Evolutionary conservation across 2,888 invertebrate species (phyloP), one percentile per base, ranked within the genome.

Genomic region (Autographa pulchrina): DNA sequence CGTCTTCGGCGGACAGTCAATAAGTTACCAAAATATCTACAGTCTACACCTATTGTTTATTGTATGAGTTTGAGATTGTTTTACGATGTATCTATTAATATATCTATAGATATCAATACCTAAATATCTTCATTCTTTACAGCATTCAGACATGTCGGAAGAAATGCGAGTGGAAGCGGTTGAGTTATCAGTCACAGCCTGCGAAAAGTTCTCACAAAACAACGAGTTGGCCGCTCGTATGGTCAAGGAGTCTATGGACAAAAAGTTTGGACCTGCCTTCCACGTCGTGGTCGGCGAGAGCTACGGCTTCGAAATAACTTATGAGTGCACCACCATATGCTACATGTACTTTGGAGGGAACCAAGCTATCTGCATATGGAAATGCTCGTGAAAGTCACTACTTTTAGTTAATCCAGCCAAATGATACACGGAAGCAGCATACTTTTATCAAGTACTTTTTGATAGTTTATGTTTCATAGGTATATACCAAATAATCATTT

Each of bases 201-300:
- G 99, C 90, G 99, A 99, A 94, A 99, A 99, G 94, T 98, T 97
- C 93, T 96, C 98, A 0, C 94, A 97, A 9, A 99, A 99, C 94
- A 98, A 99, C 86, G 97, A 99, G 97, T 96, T 97, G 81, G 99
- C 99, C 0, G 99, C 99, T n/a, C 97, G 97, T 84, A 97, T 98
- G 97, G 98, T 99, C 68, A 99, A 99, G 94, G 99, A 99, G 86
- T 97, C 97, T 61, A 97, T 99, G 98, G 99, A 99, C 93, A 99
- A 99, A 93, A 99, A 98, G 91, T 99, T 98, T 92, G 99, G 99
- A 4, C 97, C 98, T 0, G 98, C 98, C 72, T 99, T 99, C 97
- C 98, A 99, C 93, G 98, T 98, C n/a, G 98, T 99, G 0, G 98
- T 99, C 6, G 99, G 99, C 8, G 99, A 99, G 96, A 98, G 98